Base-by-base conservation (phyloP, 2,113 vertebrate genomes). In the Catagonus wagneri region DNA sequence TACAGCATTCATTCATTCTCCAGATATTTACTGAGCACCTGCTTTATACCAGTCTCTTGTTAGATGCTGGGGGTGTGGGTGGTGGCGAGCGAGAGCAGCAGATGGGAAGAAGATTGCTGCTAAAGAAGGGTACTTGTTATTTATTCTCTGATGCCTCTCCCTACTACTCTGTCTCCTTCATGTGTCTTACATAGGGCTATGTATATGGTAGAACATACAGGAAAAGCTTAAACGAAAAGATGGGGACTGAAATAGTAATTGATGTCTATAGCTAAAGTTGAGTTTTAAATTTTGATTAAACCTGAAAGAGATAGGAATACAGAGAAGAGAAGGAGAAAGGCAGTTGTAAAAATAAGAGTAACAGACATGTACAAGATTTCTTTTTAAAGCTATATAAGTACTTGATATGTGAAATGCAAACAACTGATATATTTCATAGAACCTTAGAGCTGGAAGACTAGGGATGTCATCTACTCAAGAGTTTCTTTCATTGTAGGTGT, bases 361-460 rank as follows among this genome's bases (percentile, higher is more conserved):
- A 19, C 6, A 39, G 34, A 81, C 6, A 11, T 81, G n/a, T 65
- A 44, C 15, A 89, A 60, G 61, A 56, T 65, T 83, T 68, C 78
- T 71, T 96, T 96, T 96, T 87, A 87, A 87, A 72, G 19, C 7
- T 88, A 22, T 27, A 25, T 93, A 66, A 94, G 54, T 88, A 60
- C 50, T 22, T 61, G 34, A 84, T 52, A 19, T 12, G 20, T 87
- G 65, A 83, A 91, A 52, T 52, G 7, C 60, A 63, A 90, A 60
- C 66, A 74, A 32, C 16, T 78, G 15, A 93, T 34, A 7, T 34
- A 36, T 34, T 92, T 83, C 19, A 27, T 71, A 78, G 29, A 83
- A 36, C 78, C 29, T 78, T 58, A 78, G 27, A 79, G 15, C 23
- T 92, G 4, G 9, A 84, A 72, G 44, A 50, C 50, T 83, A 84